Base-by-base conservation (phyloP, 2,113 vertebrate genomes). In the Podiceps cristatus region DNA sequence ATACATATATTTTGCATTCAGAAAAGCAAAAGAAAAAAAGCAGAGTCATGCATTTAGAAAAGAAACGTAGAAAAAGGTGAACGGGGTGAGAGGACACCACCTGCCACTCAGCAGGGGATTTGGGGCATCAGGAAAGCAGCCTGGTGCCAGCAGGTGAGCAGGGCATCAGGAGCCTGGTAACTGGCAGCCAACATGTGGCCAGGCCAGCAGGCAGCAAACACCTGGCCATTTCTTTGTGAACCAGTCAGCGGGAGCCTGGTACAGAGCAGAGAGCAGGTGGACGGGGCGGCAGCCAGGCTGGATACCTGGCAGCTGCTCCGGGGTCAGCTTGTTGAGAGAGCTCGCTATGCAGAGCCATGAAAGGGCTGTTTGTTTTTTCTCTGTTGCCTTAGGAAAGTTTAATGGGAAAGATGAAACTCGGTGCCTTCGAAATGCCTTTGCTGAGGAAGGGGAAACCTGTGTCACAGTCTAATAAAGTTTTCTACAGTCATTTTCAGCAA, bases 251-350 rank as follows among this genome's bases (percentile, higher is more conserved):
- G 69, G 86, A 84, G 58, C 40, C 58, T 74, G 45, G 31, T 67
- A 23, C 13, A 28, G 90, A 95, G 76, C 60, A 10, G 78, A 55
- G 81, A 95, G 91, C 96, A 95, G 86, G 87, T 69, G 93, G 93
- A 95, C 0, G 10, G 74, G 82, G 72, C 5, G 4, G 87, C 55
- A 91, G 88, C 79, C 90, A 87, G 72, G 78, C 71, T 87, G 87
- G 77, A 7, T 76, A 91, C 83, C 88, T 73, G 86, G 73, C 93
- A 96, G 62, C 55, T 71, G 60, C 62, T 73, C 6, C 15, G 2
- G 20, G 75, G 81, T 78, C 93, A 93, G 64, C 55, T 67, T 63
- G 40, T 69, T 0, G 8, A 74, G 63, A 94, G 55, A 87, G 23
- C 59, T 74, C 0, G 0, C 33, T 74, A 5, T 12, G 13, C 47